Percentiles rank a stretch among this genome's conserved stretches.
These are phyloP conservation scores for Beris morrisii DNA, from an alignment of 2,888 invertebrate species.

Conservation along the genomic window DNA sequence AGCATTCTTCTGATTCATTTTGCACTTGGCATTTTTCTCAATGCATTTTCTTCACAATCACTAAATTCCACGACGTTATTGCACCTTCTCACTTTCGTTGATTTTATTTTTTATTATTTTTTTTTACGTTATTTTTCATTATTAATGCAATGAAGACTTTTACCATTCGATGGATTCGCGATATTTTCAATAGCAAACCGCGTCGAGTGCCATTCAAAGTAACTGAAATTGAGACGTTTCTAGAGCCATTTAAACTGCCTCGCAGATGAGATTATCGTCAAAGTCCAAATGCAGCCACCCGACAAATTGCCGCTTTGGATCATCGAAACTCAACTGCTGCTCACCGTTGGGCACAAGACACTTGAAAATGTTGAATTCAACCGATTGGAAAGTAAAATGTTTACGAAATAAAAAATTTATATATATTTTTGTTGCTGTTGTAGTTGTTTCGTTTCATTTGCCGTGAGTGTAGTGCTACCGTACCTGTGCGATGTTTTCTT, in stretches of 20 bases:
- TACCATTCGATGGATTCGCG: slow-evolving; percentile 11
- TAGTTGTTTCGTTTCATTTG: slow-evolving; percentile 23
- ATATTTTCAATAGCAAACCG: slow-evolving; percentile 3
- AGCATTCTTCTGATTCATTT: slow-evolving; percentile 8
- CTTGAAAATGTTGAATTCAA: slow-evolving; percentile 31
- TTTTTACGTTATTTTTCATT: slow-evolving; percentile 4
- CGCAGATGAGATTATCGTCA: background rate
- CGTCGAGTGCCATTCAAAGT: slow-evolving; percentile 5
- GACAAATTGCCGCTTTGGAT: slow-evolving; percentile 39
- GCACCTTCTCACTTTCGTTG: slow-evolving; percentile 22
- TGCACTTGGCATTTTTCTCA: background rate
- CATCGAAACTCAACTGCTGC: slow-evolving; percentile 29
- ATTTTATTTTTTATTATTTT: slow-evolving; percentile 21
- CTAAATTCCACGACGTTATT: slow-evolving; percentile 10
- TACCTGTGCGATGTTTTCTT: slow-evolving; percentile 2
- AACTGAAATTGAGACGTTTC: background rate
- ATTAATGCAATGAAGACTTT: slow-evolving; percentile 11
- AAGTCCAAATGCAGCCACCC: slow-evolving; percentile 33
- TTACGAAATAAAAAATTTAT: slow-evolving; percentile 20
- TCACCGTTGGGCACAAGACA: background rate
- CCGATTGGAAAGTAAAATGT: slow-evolving; percentile 43
- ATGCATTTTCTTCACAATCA: slow-evolving; percentile 16
- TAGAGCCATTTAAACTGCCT: background rate
- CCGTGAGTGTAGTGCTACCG: background rate
- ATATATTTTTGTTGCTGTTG: slow-evolving; percentile 13